Percentiles rank a stretch among this genome's conserved stretches.
Evolutionary conservation across 1,140 invertebrate species (phyloP).

Genomic region (Ericerus pela): DNA sequence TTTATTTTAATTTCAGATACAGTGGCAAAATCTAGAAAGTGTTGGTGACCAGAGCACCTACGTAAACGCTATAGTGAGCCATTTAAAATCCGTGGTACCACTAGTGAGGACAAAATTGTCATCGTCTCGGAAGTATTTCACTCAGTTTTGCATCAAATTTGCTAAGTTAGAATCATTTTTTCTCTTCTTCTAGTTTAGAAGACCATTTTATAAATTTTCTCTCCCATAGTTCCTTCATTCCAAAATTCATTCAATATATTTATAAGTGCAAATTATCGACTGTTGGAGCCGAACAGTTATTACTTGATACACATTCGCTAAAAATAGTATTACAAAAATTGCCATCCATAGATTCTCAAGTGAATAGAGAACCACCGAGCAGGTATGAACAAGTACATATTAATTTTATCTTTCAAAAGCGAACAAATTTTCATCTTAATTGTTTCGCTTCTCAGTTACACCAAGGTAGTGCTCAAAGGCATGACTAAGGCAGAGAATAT

Average conservation of each 20-base stretch:
- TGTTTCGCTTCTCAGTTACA: constrained; percentile 36
- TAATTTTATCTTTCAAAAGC: no score
- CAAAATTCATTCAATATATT: constrained; percentile 82
- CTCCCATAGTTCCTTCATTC: constrained; percentile 66
- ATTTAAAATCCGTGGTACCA: constrained; percentile 79
- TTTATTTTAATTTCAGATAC: constrained; percentile 41
- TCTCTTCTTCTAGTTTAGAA: constrained; percentile 13
- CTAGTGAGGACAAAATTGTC: constrained; percentile 81
- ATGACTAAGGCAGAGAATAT: constrained; percentile 99
- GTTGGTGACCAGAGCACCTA: constrained; percentile 96
- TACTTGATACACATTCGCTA: constrained; percentile 92
- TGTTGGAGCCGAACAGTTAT: constrained; percentile 87
- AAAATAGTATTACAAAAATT: constrained; percentile 92
- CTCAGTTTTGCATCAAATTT: constrained; percentile 93
- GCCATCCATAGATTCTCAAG: constrained; percentile 78
- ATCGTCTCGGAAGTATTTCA: constrained; percentile 93
- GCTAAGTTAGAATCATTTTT: constrained; percentile 47
- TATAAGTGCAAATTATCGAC: constrained; percentile 91
- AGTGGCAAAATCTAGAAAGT: constrained; percentile 79
- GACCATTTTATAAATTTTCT: not conserved
- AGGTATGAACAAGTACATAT: no score
- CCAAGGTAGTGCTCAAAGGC: constrained; percentile 80
- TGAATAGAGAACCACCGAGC: constrained; percentile 71
- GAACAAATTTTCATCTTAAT: not conserved
- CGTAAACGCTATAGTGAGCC: constrained; percentile 73